These are phyloP conservation scores for Myotis findleyi DNA, from an alignment of 2,797 vertebrate species.

Conservation along the genomic window DNA sequence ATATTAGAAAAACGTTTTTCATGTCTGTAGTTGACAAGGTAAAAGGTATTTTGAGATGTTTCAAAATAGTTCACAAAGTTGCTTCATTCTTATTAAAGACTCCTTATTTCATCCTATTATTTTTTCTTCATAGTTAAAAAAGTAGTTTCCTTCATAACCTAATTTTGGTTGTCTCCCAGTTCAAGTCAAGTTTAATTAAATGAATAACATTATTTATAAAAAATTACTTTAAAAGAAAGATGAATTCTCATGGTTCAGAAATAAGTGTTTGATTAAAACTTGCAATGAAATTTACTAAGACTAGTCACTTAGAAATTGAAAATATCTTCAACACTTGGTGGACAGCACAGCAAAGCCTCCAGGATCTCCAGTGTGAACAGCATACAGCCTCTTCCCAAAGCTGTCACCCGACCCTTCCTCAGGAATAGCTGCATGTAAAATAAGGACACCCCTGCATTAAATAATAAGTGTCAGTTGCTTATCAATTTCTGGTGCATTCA, in stretches of 20 bases:
- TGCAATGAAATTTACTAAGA: neutral
- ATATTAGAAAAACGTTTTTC: slow-evolving; percentile 39
- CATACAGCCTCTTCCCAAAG: neutral
- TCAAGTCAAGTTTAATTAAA: slow-evolving; percentile 30
- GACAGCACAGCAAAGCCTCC: neutral
- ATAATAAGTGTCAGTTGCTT: neutral
- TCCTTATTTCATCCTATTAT: slow-evolving; percentile 45
- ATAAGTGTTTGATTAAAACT: slow-evolving; percentile 35
- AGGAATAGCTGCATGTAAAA: neutral
- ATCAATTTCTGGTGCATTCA: neutral
- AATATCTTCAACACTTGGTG: neutral
- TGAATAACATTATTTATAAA: neutral
- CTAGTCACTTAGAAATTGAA: neutral
- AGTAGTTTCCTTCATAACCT: neutral
- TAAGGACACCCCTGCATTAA: neutral
- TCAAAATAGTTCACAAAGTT: slow-evolving; percentile 24
- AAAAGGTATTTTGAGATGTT: slow-evolving; percentile 16
- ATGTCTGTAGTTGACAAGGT: slow-evolving; percentile 35
- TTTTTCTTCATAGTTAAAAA: slow-evolving; percentile 52
- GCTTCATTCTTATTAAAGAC: slow-evolving; percentile 21
- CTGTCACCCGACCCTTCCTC: neutral
- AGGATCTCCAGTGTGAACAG: neutral
- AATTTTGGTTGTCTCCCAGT: neutral
- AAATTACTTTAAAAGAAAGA: slow-evolving; percentile 31
- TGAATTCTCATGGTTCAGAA: neutral